These are phyloP conservation scores for Calidris pugnax DNA, from an alignment of 2,113 vertebrate genomes.

Conservation along the genomic window DNA sequence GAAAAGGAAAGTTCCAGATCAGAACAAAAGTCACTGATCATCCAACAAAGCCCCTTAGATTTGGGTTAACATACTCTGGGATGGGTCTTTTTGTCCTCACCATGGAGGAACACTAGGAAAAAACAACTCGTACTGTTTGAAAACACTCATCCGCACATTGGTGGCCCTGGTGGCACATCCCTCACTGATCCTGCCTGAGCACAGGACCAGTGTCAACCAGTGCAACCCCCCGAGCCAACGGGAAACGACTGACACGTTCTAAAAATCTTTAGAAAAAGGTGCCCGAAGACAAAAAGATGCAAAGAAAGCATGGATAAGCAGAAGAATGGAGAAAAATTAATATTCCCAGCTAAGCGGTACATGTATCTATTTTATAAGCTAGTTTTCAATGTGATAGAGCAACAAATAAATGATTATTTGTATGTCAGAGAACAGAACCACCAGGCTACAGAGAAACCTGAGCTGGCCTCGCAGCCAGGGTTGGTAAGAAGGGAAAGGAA, in stretches of 20 bases:
- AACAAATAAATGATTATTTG: not conserved
- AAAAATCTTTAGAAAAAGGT: not conserved
- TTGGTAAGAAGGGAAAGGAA: not conserved
- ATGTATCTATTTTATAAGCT: not conserved
- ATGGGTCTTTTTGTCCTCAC: not conserved
- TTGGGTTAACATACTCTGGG: not conserved
- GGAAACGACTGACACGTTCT: not conserved
- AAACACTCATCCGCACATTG: not conserved
- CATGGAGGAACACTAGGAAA: not conserved
- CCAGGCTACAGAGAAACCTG: not conserved
- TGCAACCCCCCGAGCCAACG: not conserved
- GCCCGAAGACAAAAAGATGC: not conserved
- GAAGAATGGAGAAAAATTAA: not conserved
- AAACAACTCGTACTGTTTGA: not conserved
- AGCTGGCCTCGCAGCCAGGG: not conserved
- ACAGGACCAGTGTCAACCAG: not conserved
- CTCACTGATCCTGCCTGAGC: not conserved
- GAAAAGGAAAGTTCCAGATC: not conserved
- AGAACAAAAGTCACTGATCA: not conserved
- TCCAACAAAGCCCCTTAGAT: not conserved
- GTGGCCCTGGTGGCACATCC: fast-evolving
- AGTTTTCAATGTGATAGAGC: not conserved
- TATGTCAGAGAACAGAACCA: not conserved
- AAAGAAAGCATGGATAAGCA: not conserved
- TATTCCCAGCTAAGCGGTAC: not conserved